Base-by-base conservation (phyloP, 2,797 vertebrate genomes). In the Argentina silus region DNA sequence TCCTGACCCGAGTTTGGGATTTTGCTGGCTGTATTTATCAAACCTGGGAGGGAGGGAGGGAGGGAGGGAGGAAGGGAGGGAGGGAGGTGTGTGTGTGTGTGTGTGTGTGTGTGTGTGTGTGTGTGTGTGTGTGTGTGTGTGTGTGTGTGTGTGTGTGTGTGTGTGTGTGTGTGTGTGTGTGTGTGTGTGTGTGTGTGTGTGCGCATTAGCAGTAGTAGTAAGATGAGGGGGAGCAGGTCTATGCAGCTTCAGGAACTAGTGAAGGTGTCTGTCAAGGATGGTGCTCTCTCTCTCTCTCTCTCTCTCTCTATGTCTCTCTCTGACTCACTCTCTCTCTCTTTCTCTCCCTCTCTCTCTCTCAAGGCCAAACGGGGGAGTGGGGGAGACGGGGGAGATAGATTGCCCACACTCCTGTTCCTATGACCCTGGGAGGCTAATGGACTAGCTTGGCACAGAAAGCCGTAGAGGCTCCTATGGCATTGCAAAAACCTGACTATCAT, bases 11-110 rank as follows among this genome's bases (percentile, higher is more conserved):
- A 86, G 91, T 91, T 92, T 86, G 78, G 27, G 87, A 90, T 92
- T 87, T 77, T 90, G 84, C 83, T 86, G 88, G 88, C 90, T 88
- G 88, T 94, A 89, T 95, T 95, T 95, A 95, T 94, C 88, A 93
- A 92, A 77, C 82, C 73, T 36, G 27, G 27, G 27, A 36, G 27
- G 27, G 27, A 36, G 27, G 27, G 27, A 36, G 69, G 85, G 85
- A 87, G 2, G 72, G 74, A 72, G 75, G 6, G 51, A 83, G 76
- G 83, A 10, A 67, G 48, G 55, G 57, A 45, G 11, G 15, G 9
- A 7, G 23, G 48, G n/a, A 2, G 17, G 45, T 27, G 45, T 7
- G 17, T 47, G 36, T 59, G 56, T 19, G 11, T 70, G 27, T 70
- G 43, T 77, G 72, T 76, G 47, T 67, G 50, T 57, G 56, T 50